Percentiles rank a stretch among this genome's conserved stretches.
phyloP scores from a whole-genome alignment of 2,888 invertebrate genomes.

The Alviniconcha strummeri region DNA sequence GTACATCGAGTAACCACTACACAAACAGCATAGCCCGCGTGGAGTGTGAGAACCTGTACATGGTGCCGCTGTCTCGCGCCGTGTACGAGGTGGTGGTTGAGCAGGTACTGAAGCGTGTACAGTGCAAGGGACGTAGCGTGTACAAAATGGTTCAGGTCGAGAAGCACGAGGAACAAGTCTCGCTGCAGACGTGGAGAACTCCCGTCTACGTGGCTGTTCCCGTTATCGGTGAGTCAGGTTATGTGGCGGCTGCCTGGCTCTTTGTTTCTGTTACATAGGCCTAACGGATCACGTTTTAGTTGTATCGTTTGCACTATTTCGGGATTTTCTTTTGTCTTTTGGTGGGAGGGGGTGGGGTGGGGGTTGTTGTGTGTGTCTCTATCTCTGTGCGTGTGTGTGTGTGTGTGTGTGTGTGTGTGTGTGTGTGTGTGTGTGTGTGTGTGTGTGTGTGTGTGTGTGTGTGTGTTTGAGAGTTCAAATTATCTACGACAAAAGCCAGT shows the following conservation, averaged over 20 bases:
- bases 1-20: conserved; percentile 62
- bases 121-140: conserved; percentile 32
- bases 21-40: conserved; percentile 40
- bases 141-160: conserved; percentile 35
- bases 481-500: no score
- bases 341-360: no score
- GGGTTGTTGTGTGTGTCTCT: background rate
- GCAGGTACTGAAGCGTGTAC: conserved; percentile 29
- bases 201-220: conserved; percentile 39
- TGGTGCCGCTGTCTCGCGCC: conserved; percentile 53
- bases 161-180: conserved; percentile 30
- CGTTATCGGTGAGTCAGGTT: conserved; percentile 7
- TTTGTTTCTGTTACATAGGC: no score
- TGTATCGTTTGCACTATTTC: no score
- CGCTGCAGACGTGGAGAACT: conserved; percentile 29
- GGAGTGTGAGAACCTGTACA: conserved; percentile 43
- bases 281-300: no score
- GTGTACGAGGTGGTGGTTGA: conserved; percentile 39
- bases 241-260: no score
- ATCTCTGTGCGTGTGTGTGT: background rate
- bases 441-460: background rate
- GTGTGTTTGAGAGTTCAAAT: no score
- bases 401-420: background rate
- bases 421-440: background rate
- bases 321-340: no score